phyloP scores from a whole-genome alignment of 2,888 invertebrate species.

The Prenolepis imparis region DNA sequence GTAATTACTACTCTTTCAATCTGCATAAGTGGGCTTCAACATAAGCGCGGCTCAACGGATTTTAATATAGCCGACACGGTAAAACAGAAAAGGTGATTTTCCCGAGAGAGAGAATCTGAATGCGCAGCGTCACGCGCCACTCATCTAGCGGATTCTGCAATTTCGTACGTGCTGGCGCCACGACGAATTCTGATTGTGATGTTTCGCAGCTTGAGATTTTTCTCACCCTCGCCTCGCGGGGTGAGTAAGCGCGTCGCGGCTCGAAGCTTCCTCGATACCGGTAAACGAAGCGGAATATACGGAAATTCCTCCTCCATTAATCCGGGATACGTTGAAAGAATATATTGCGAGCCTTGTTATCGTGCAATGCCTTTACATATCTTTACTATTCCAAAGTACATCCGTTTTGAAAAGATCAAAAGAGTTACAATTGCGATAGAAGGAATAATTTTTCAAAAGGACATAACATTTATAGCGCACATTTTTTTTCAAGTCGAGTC shows the following conservation, averaged over 20 bases:
- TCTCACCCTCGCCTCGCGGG: background rate
- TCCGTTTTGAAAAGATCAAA: background rate
- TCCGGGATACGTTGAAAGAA: background rate
- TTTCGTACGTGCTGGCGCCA: slow-evolving; percentile 37
- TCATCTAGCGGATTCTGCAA: slow-evolving; percentile 37
- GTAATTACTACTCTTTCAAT: background rate
- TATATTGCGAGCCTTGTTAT: background rate
- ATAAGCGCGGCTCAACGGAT: background rate
- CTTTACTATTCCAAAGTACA: background rate
- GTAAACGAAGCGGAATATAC: slow-evolving; percentile 5
- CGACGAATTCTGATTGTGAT: slow-evolving; percentile 47
- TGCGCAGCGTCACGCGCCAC: slow-evolving; percentile 4
- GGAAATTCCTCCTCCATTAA: slow-evolving; percentile 1
- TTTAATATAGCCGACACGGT: slow-evolving; percentile 17
- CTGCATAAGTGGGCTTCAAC: background rate
- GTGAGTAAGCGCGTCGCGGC: background rate
- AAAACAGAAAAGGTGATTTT: slow-evolving; percentile 22
- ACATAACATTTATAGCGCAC: background rate
- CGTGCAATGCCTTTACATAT: background rate
- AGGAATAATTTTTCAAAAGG: background rate
- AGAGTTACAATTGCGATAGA: background rate
- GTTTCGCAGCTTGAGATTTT: slow-evolving; percentile 13
- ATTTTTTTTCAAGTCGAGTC: background rate
- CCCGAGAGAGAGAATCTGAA: slow-evolving; percentile 10
- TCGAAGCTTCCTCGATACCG: slow-evolving; percentile 9